Percentiles rank a stretch among this genome's conserved stretches.
Conservation (phyloP, 2,797 vertebrate species). For the Gymnoscopelus microlampas region DNA sequence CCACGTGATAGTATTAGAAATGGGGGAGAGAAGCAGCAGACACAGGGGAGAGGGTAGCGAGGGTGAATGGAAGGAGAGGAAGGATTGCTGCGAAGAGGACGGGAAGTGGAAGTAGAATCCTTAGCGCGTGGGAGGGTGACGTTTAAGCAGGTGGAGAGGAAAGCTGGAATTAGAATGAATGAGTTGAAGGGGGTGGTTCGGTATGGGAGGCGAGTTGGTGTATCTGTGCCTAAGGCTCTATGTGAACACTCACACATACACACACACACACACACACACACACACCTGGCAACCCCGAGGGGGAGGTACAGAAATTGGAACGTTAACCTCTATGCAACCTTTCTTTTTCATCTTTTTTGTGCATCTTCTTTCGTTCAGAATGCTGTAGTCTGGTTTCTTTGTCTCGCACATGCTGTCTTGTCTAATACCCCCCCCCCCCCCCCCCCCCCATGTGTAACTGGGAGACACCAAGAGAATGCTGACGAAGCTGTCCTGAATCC, state of each 20-base stretch:
- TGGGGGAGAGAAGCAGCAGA: too few relatives aligned
- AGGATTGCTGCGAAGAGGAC: neutral
- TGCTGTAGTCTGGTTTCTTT: neutral
- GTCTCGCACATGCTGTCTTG: neutral
- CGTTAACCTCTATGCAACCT: conserved; percentile 42
- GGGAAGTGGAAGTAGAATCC: conserved; percentile 1
- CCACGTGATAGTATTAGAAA: too few relatives aligned
- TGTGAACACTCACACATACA: neutral
- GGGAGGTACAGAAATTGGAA: conserved; percentile 49
- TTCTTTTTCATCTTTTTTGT: conserved; percentile 11
- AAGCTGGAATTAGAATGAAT: conserved; percentile 13
- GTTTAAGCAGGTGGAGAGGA: conserved; percentile 18
- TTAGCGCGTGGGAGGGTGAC: conserved; percentile 1
- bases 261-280: conserved; percentile 33
- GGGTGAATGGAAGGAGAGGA: neutral
- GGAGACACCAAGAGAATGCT: conserved; percentile 54
- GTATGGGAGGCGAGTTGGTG: conserved; percentile 1
- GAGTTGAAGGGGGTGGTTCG: conserved; percentile 39
- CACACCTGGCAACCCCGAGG: conserved; percentile 58
- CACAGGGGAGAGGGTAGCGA: conserved; percentile 9
- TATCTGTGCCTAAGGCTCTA: conserved; percentile 39
- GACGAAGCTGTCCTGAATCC: conserved; percentile 55
- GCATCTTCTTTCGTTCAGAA: neutral
- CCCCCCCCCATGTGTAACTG: neutral
- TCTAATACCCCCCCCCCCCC: neutral